A percentile compares a stretch with the other conserved stretches of the same genome.
These are phyloP conservation scores for Nymphalis urticae DNA, from an alignment of 2,888 invertebrate genomes.

Conservation along the genomic window DNA sequence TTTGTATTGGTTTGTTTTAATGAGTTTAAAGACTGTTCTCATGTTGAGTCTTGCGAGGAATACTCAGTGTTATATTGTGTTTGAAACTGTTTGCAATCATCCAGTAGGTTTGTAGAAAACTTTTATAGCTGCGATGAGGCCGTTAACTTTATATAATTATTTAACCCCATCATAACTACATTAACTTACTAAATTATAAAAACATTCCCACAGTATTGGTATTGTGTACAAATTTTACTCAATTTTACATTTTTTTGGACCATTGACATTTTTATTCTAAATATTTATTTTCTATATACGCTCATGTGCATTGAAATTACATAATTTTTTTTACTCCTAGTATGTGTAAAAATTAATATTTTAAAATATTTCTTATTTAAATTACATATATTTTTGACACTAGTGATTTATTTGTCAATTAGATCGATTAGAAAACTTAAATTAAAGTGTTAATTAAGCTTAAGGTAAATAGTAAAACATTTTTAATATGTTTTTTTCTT, in stretches of 20 bases:
- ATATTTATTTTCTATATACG: background rate
- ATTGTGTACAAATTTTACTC: slow-evolving; percentile 29
- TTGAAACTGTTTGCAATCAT: slow-evolving; percentile 52
- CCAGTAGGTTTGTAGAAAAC: slow-evolving; percentile 76
- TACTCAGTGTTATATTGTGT: slow-evolving; percentile 36
- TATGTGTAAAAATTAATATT: too few relatives aligned
- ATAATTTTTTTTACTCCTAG: too few relatives aligned
- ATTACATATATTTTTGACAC: too few relatives aligned
- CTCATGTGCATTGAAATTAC: slow-evolving; percentile 14
- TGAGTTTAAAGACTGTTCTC: slow-evolving; percentile 39
- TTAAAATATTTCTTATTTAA: too few relatives aligned
- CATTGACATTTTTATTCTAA: slow-evolving; percentile 19
- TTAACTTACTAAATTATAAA: slow-evolving; percentile 42
- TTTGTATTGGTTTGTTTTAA: slow-evolving; percentile 30
- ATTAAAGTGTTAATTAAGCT: too few relatives aligned
- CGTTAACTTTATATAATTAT: slow-evolving; percentile 44
- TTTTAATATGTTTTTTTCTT: too few relatives aligned
- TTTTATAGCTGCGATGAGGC: slow-evolving; percentile 73
- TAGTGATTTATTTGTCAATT: too few relatives aligned
- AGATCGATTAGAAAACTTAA: too few relatives aligned
- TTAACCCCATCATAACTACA: slow-evolving; percentile 34
- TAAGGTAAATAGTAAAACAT: too few relatives aligned
- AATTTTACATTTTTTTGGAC: slow-evolving; percentile 14
- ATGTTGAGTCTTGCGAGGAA: slow-evolving; percentile 28
- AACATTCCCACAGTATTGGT: slow-evolving; percentile 63